A percentile compares a stretch with the other conserved stretches of the same genome.
Conservation (phyloP, 2,113 vertebrate genomes). For the Eonycteris spelaea region DNA sequence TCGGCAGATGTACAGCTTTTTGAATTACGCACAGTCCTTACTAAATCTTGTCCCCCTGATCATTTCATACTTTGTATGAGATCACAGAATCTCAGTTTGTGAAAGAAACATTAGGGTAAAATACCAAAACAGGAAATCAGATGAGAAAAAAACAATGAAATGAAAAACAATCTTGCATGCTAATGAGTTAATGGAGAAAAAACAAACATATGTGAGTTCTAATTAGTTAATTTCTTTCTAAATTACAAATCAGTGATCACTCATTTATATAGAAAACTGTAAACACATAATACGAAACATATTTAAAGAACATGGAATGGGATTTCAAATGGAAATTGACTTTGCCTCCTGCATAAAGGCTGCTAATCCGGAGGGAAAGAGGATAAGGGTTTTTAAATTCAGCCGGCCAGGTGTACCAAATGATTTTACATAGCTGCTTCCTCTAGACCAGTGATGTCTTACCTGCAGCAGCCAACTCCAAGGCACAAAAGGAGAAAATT, state of each 20-base stretch:
- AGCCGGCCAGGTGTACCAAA: background rate
- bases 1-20: background rate
- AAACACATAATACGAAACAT: constrained; percentile 10
- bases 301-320: background rate
- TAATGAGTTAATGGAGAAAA: constrained; percentile 36
- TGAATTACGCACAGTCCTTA: background rate
- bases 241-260: background rate
- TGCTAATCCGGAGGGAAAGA: background rate
- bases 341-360: background rate
- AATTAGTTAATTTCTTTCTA: constrained; percentile 37
- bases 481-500: background rate
- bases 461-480: background rate
- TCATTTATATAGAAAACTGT: constrained; percentile 20
- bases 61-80: constrained; percentile 37
- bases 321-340: background rate
- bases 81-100: constrained; percentile 11
- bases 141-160: background rate
- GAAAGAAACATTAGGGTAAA: constrained; percentile 42
- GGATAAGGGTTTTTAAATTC: background rate
- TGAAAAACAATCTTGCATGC: constrained; percentile 42
- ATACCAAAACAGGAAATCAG: constrained; percentile 35
- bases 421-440: background rate
- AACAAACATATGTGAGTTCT: constrained; percentile 48
- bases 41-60: background rate
- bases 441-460: background rate